These are phyloP conservation scores for Axis porcinus DNA, from an alignment of 2,113 vertebrate species.

Conservation along the genomic window DNA sequence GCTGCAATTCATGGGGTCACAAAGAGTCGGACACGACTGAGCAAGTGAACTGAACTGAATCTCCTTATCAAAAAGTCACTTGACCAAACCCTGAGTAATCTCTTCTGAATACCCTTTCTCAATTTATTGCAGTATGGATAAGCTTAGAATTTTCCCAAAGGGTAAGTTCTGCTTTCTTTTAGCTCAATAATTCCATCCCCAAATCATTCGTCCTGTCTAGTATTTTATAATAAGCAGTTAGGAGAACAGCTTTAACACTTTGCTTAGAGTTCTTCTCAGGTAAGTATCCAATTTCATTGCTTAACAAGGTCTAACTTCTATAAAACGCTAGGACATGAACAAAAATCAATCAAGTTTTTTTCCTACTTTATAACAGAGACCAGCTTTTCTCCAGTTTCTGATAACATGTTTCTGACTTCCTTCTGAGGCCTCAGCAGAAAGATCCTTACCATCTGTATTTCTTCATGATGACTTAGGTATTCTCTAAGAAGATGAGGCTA, in stretches of 20 bases:
- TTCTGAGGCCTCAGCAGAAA: background rate
- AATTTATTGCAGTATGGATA: background rate
- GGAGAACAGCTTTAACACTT: background rate
- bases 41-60: background rate
- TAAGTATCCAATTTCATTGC: background rate
- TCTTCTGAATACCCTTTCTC: background rate
- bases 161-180: background rate
- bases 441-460: background rate
- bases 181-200: background rate
- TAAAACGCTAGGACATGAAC: background rate
- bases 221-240: background rate
- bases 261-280: background rate
- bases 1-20: accelerated
- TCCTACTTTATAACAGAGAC: background rate
- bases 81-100: background rate
- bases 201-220: background rate
- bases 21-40: no score
- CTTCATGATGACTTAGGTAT: background rate
- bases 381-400: background rate
- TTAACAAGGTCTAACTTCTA: background rate
- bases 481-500: background rate
- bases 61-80: background rate
- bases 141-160: background rate
- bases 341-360: background rate
- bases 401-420: background rate